Evolutionary conservation across 2,113 vertebrate genomes (phyloP), one percentile per base, ranked within the genome.

Genomic region (Atrichornis clamosus): DNA sequence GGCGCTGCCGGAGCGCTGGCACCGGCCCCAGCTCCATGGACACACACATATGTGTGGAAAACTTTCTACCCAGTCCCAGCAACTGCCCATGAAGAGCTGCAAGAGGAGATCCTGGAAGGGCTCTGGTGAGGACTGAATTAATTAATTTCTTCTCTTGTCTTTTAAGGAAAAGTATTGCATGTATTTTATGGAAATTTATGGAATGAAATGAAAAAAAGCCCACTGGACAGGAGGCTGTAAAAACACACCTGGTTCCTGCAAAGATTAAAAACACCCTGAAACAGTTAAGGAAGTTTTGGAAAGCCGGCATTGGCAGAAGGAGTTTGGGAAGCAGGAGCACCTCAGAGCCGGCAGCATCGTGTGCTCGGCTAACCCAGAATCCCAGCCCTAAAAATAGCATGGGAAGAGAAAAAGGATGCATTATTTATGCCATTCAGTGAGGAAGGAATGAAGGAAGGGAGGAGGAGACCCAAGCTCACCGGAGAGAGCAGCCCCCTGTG

Each of bases 311-410:
- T 1, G 28, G 53, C 65, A 10, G 14, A 11, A 80, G 85, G 53
- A 22, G 35, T 53, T 73, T 53, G 86, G 63, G 15, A 24, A n/a
- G 74, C 35, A 53, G 63, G 44, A 42, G 58, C 84, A 14, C 22
- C 47, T 2, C 1, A 28, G 59, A 62, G 84, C 89, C 15, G 2
- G 47, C 2, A 3, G 8, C 35, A 9, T 5, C 6, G 18, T 13
- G 42, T 0, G 14, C 90, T 77, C 74, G 3, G 63, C 89, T 73
- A 87, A 80, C 87, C 86, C 90, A 84, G 87, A 92, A 77, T 84
- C 44, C 67, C 6, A n/a, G 39, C 77, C 90, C 89, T 92, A 96
- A 93, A 97, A 97, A 98, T 85, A 97, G 95, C 69, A 7, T 23
- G 0, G 14, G 67, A 24, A 76, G 28, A 72, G 58, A 37, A 69